phyloP scores from a whole-genome alignment of 2,113 vertebrate species.

The Sminthopsis crassicaudata region DNA sequence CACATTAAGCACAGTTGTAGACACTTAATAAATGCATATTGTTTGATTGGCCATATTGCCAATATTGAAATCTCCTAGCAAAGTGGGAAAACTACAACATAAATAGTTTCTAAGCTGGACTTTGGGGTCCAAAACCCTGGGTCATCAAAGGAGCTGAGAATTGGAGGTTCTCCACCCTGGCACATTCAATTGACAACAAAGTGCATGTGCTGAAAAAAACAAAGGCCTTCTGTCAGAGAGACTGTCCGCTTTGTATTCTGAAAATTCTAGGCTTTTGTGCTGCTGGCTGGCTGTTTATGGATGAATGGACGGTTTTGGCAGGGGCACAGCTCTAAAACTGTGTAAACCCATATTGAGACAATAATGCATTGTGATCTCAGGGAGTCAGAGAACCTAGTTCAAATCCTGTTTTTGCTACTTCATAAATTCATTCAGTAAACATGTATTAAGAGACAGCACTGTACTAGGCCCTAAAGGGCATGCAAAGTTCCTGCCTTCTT shows the following conservation, averaged over 20 bases:
- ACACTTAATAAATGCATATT: neutral
- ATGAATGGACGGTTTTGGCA: neutral
- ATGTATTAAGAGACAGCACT: too few relatives aligned
- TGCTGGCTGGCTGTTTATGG: neutral
- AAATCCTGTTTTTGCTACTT: too few relatives aligned
- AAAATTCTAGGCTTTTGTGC: neutral
- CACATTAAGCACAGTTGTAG: neutral
- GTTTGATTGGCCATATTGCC: neutral
- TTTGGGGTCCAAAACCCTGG: slow-evolving; percentile 26
- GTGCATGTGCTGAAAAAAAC: slow-evolving; percentile 7
- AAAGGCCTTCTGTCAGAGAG: slow-evolving; percentile 18
- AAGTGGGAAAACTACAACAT: neutral
- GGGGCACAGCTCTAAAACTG: neutral
- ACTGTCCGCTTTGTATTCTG: slow-evolving; percentile 50
- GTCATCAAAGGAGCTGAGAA: neutral
- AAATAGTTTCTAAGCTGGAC: slow-evolving; percentile 60
- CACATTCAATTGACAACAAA: neutral
- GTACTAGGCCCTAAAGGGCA: too few relatives aligned
- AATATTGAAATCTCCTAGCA: slow-evolving; percentile 1
- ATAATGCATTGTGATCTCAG: too few relatives aligned
- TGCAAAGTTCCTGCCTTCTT: too few relatives aligned
- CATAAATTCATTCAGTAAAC: too few relatives aligned
- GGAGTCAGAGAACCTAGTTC: too few relatives aligned
- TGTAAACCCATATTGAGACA: neutral
- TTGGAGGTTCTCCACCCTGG: neutral